Conservation (phyloP, 2,113 vertebrate genomes). For the Rousettus leschenaultii region DNA sequence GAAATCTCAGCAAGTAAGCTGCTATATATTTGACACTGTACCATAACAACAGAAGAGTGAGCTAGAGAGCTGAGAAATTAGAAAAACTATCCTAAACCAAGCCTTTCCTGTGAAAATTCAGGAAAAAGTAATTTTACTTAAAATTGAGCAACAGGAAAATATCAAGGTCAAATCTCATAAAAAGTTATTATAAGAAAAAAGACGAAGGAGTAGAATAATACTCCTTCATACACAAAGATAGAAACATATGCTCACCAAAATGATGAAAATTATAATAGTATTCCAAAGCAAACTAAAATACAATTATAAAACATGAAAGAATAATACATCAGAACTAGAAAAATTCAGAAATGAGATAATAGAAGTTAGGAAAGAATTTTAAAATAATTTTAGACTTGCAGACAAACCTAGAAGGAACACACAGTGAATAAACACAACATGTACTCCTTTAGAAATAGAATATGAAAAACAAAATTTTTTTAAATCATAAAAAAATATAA, state of each 20-base stretch:
- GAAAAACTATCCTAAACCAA: not conserved
- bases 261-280: not conserved
- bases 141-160: slow-evolving; percentile 6
- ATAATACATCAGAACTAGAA: not conserved
- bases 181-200: not conserved
- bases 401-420: not conserved
- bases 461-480: not conserved
- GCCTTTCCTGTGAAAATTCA: not conserved
- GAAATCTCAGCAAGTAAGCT: not conserved
- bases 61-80: not conserved
- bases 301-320: not conserved
- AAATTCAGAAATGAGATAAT: not conserved
- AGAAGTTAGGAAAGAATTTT: not conserved
- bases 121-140: not conserved
- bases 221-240: not conserved
- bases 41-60: not conserved
- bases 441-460: not conserved
- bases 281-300: not conserved
- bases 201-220: not conserved
- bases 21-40: not conserved
- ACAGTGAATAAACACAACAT: not conserved
- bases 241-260: not conserved
- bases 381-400: slow-evolving; percentile 18
- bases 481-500: not conserved
- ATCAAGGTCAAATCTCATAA: not conserved